Base-by-base conservation (phyloP, 2,113 vertebrate genomes). In the Festucalex cinctus region DNA sequence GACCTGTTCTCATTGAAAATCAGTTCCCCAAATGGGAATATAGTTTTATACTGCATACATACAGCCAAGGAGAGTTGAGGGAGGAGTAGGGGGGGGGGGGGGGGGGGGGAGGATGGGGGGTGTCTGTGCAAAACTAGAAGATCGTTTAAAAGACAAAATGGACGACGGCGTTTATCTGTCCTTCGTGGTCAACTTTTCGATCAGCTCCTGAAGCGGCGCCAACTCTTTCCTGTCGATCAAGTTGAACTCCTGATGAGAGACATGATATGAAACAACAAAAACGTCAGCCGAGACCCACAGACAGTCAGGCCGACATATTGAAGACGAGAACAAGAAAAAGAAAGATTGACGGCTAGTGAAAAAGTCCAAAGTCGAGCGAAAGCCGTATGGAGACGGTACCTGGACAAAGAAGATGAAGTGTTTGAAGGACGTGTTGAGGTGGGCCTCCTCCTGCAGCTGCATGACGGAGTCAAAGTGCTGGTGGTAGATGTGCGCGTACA, bases 331-430 rank as follows among this genome's bases (percentile, higher is more conserved):
- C 28, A 32, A 32, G 28, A 32, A 32, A 13, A 39, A 10, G 20
- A 41, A 0, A 62, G 6, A 62, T 16, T 22, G 37, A 37, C 28
- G 28, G 4, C 7, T 5, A 7, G 35, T 37, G n/a, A n/a, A n/a
- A n/a, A 32, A 32, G 28, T 32, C 28, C 28, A 32, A 32, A 32
- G 28, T 32, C 2, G 28, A 32, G 28, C 2, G 28, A 32, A 4
- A 32, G 28, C 2, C 28, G 28, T 4, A 32, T 32, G 28, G 28
- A 32, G 28, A 32, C 14, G 26, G 41, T 68, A 97, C 96, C 94
- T 98, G 96, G 85, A 98, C 95, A 3, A 98, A 98, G 86, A 97
- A 98, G 88, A 98, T 98, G 89, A 98, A 98, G 93, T 98, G 96
- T 90, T 98, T 98, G 92, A 98, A 98, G 16, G 96, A 98, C 13